A percentile compares a stretch with the other conserved stretches of the same genome.
phyloP scores from a whole-genome alignment of 2,888 invertebrate genomes.

The Oscheius myriophilus region DNA sequence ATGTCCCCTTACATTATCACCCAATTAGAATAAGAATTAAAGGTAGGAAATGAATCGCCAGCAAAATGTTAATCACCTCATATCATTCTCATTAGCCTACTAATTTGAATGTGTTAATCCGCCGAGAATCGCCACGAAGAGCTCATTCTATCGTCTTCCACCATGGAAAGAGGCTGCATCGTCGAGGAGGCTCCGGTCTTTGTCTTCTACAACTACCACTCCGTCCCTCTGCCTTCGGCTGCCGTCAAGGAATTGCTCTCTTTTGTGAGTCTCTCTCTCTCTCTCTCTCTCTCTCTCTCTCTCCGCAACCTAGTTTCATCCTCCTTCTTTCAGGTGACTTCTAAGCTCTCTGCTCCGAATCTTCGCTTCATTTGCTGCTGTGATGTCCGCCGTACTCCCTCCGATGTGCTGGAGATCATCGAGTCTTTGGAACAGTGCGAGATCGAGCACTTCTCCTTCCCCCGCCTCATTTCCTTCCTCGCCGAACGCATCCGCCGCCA shows the following conservation, averaged over 20 bases:
- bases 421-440: too few relatives aligned
- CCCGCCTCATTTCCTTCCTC: neutral
- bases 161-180: neutral
- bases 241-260: neutral
- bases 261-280: conserved; percentile 7
- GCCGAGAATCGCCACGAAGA: too few relatives aligned
- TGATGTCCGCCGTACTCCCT: too few relatives aligned
- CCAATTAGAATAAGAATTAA: too few relatives aligned
- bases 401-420: too few relatives aligned
- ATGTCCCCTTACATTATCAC: too few relatives aligned
- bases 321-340: neutral
- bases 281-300: conserved; percentile 23
- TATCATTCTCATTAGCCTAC: too few relatives aligned
- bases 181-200: neutral
- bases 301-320: neutral
- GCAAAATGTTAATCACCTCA: too few relatives aligned
- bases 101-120: too few relatives aligned
- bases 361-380: neutral
- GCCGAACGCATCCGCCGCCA: neutral
- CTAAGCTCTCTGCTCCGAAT: neutral
- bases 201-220: neutral
- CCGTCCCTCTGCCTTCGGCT: too few relatives aligned
- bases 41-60: too few relatives aligned
- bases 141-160: too few relatives aligned
- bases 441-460: neutral